phyloP scores from a whole-genome alignment of 2,797 vertebrate genomes.

The Aselliscus stoliczkanus region DNA sequence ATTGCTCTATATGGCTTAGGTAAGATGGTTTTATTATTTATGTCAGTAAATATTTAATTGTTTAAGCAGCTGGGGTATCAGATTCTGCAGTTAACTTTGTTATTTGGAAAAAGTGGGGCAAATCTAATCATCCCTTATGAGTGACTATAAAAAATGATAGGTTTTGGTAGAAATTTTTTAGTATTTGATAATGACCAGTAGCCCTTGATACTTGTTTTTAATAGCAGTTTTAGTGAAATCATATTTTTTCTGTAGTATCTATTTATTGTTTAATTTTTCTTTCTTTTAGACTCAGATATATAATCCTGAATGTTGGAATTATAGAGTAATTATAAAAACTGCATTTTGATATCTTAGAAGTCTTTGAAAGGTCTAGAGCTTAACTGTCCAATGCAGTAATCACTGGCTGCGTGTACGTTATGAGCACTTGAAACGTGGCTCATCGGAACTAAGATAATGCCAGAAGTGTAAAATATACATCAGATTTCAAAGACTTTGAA shows the following conservation, averaged over 20 bases:
- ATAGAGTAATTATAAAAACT: neutral
- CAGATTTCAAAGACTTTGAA: neutral
- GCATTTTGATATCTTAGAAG: neutral
- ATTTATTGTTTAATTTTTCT: neutral
- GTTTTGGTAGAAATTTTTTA: neutral
- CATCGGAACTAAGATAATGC: neutral
- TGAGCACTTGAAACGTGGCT: neutral
- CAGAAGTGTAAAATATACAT: neutral
- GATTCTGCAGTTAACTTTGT: neutral
- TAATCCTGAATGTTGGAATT: neutral
- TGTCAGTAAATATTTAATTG: neutral
- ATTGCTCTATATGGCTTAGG: conserved; percentile 95
- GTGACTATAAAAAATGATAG: neutral
- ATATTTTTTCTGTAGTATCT: neutral
- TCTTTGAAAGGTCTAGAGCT: neutral
- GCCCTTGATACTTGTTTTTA: neutral
- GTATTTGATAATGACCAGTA: neutral
- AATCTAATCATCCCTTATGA: neutral
- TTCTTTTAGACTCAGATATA: neutral
- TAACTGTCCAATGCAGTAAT: neutral
- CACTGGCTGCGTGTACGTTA: neutral
- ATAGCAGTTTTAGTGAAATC: neutral
- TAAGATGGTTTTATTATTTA: conserved; percentile 77
- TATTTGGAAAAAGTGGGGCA: neutral
- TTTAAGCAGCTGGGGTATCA: neutral